Conservation (phyloP, 2,888 invertebrate species). For the Incurvaria masculella region DNA sequence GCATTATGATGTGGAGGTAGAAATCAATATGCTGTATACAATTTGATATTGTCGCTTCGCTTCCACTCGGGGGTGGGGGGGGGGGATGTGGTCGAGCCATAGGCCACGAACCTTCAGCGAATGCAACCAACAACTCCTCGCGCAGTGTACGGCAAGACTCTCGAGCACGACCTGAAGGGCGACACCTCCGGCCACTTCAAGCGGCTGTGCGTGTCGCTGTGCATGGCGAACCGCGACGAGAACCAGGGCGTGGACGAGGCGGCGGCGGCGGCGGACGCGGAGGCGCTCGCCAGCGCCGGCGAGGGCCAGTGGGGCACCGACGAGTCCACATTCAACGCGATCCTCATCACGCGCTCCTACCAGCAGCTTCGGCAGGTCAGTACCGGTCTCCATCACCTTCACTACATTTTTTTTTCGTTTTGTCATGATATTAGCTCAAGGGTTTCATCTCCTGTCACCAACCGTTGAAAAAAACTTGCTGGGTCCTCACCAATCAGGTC, state of each 20-base stretch:
- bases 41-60: too few relatives aligned
- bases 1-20: too few relatives aligned
- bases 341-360: conserved; percentile 84
- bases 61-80: too few relatives aligned
- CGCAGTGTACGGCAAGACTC: conserved; percentile 74
- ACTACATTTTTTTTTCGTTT: too few relatives aligned
- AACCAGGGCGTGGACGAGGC: conserved; percentile 80
- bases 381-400: too few relatives aligned
- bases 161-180: conserved; percentile 84
- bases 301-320: conserved; percentile 89
- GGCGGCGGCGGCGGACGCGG: conserved; percentile 79
- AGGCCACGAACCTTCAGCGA: too few relatives aligned
- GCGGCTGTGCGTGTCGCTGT: conserved; percentile 82
- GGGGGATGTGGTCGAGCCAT: too few relatives aligned
- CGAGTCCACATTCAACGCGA: conserved; percentile 83
- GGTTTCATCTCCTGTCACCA: too few relatives aligned
- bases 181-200: conserved; percentile 97
- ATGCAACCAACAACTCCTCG: conserved; percentile 16
- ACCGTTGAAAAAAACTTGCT: too few relatives aligned
- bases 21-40: too few relatives aligned
- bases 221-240: conserved; percentile 88
- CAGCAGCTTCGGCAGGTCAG: conserved; percentile 80
- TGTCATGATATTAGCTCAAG: too few relatives aligned
- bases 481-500: too few relatives aligned
- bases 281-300: conserved; percentile 71